A percentile compares a stretch with the other conserved stretches of the same genome.
Evolutionary conservation across 2,888 invertebrate species (phyloP).

Genomic region (Tricholauxania praeusta): DNA sequence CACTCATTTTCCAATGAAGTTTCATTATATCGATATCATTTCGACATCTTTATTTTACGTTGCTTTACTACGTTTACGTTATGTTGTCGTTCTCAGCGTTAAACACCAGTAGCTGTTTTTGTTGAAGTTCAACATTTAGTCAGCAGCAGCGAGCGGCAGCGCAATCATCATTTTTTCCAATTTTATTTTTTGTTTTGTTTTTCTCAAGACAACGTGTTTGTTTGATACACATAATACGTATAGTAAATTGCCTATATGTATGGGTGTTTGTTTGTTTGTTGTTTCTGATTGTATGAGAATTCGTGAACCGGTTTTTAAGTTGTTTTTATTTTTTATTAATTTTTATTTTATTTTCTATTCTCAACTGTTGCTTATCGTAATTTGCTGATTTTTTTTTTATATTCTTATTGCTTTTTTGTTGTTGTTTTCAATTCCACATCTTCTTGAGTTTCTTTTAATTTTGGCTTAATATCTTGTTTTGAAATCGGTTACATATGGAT

Average conservation of each 20-base stretch:
- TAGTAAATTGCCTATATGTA: too few species aligned
- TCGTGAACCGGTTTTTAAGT: constrained; percentile 29
- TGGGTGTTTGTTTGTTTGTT: constrained; percentile 7
- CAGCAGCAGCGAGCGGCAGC: constrained; percentile 13
- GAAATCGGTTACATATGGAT: constrained; percentile 1
- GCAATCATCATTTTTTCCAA: neutral
- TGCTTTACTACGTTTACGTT: too few species aligned
- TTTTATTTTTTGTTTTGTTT: constrained; percentile 1
- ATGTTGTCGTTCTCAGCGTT: constrained; percentile 12
- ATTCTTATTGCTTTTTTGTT: constrained; percentile 7
- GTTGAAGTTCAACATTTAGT: constrained; percentile 24
- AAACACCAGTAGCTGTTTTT: constrained; percentile 30
- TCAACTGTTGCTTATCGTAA: neutral
- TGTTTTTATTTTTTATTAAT: constrained; percentile 9
- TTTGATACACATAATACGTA: neutral
- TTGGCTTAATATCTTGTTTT: constrained; percentile 17
- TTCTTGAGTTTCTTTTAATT: neutral
- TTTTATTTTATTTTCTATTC: neutral
- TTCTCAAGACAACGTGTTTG: constrained; percentile 8
- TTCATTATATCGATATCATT: too few species aligned
- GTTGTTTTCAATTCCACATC: constrained; percentile 1
- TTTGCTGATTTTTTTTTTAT: neutral
- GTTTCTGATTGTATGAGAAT: neutral
- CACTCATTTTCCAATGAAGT: too few species aligned
- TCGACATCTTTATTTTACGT: too few species aligned